Percentiles rank a stretch among this genome's conserved stretches.
phyloP scores from a whole-genome alignment of 2,797 vertebrate species.

The Buceros bicornis region DNA sequence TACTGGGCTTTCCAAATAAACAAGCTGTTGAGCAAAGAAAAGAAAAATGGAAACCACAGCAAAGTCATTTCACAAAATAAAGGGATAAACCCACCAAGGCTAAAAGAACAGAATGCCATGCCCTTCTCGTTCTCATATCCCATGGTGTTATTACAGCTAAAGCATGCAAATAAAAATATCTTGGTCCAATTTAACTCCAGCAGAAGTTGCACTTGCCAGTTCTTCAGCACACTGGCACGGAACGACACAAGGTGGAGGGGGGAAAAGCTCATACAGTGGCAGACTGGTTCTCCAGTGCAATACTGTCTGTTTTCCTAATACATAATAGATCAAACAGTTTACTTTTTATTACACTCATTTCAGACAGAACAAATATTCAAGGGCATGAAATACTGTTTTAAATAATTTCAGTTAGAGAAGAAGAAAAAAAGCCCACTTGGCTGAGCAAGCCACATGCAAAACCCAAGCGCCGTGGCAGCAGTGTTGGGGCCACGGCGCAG shows the following conservation, averaged over 20 bases:
- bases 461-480: background rate
- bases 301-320: background rate
- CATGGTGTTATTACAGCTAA: background rate
- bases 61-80: background rate
- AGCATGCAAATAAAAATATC: background rate
- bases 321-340: slow-evolving; percentile 10
- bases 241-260: background rate
- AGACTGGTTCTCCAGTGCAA: background rate
- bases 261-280: background rate
- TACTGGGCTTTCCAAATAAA: background rate
- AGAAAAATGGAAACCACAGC: background rate
- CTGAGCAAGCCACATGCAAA: background rate
- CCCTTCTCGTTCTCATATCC: background rate
- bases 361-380: background rate
- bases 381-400: slow-evolving; percentile 26
- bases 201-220: background rate
- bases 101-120: background rate
- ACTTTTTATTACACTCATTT: slow-evolving; percentile 24
- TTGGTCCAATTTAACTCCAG: background rate
- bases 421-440: background rate
- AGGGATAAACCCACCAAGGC: background rate
- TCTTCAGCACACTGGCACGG: background rate
- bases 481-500: background rate
- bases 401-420: background rate
- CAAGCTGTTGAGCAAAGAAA: background rate